Evolutionary conservation across 2,888 invertebrate genomes (phyloP), one percentile per base, ranked within the genome.

Genomic region (Leucophora obtusa): DNA sequence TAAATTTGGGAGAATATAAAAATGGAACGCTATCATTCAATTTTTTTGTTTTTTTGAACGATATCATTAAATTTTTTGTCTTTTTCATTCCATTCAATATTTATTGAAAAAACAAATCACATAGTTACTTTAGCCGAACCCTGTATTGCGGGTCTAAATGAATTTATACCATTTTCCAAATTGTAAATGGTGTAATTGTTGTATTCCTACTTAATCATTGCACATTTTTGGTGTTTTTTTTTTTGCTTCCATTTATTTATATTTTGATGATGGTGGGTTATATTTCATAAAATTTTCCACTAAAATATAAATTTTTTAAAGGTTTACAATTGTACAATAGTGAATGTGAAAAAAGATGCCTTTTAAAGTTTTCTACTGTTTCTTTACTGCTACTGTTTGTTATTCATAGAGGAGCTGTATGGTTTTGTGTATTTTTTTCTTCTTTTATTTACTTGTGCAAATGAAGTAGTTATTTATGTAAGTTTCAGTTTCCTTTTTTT

Each of bases 391-490:
- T 28, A 38, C 14, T 11, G 11, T 11, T 38, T 11, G 11, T 11
- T 38, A 38, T 9, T 11, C 38, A 35, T 9, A 9, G 38, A 38
- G 11, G 1, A 10, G 8, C 11, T 10, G 38, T 2, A 11, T 38
- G 38, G 2, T 38, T 11, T 38, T 14, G 38, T 38, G 11, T 11
- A 38, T 11, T 10, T 38, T 38, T 17, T 51, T 14, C 18, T 33
- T 6, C 24, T 15, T 17, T 63, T 33, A 18, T 63, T 63, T 51
- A 24, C 17, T 33, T 50, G 17, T 33, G 33, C 10, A 63, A 51
- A 51, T 63, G 51, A 17, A 35, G 33, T 47, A 47, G 43, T 47
- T 47, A 47, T 47, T 47, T n/a, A 47, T n/a, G n/a, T 47, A 17
- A 18, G 10, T 54, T 54, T 35, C 53, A 9, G 4, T 47, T 24